Base-by-base conservation (phyloP, 1,140 invertebrate species). In the Notospermus geniculatus region DNA sequence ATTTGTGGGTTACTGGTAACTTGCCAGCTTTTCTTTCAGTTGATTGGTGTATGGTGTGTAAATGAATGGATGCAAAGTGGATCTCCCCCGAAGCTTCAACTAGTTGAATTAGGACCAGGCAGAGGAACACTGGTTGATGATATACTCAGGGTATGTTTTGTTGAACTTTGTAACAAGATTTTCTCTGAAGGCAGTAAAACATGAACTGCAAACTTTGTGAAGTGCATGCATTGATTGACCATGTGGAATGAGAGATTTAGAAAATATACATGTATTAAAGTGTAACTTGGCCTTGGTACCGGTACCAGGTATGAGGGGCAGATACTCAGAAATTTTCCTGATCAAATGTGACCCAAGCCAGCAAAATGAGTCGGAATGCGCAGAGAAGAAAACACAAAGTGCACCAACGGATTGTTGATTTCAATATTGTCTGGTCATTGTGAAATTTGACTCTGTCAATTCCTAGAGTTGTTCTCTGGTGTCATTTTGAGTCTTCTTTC, bases 71-170 rank as follows among this genome's bases (percentile, higher is more conserved):
- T 85, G 65, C 52, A 95, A 91, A 82, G 84, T 91, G 73, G 88
- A 87, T 22, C 82, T 4, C 90, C 89, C 7, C 84, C 86, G 68
- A 86, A 89, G 5, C 82, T 98, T 54, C 91, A 97, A 76, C 80
- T 98, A 30, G 86, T 98, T 23, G 96, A 99, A 83, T 79, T 98
- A 13, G 97, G 96, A 5, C 95, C 96, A 22, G 96, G 97, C 1
- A 86, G 90, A 74, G 96, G 94, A 27, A 93, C 93, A 17, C 83
- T 99, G 62, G 85, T 89, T 60, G 84, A 87, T 65, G 95, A 98
- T 83, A 87, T 98, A 68, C 81, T 97, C 25, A 86, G 89, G 82
- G 92, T 93, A 57, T 66, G 60, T 50, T 7, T 52, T 52, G 46
- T 27, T 52, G 46, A 7, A 9, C 39, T 43, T 43, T n/a, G n/a